Base-by-base conservation (phyloP, 2,113 vertebrate species). In the Lophius piscatorius region DNA sequence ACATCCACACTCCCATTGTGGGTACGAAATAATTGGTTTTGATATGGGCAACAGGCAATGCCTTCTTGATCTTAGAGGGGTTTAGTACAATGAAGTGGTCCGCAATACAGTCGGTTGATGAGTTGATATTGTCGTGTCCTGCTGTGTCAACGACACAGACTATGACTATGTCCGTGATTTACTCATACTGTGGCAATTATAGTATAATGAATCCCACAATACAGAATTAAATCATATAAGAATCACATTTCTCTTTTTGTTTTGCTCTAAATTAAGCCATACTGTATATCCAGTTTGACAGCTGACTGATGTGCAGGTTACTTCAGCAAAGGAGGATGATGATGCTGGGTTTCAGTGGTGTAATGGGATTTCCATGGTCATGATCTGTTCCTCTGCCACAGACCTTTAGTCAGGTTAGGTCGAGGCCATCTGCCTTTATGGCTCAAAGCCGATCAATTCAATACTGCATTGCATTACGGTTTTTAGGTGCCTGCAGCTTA, bases 381-480 rank as follows among this genome's bases (percentile, higher is more conserved):
- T 61, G 64, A 70, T 58, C 46, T 39, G 55, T 13, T 24, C 26
- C 18, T 55, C 23, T 14, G 12, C 28, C 26, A 4, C 28, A 21
- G 35, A 14, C 40, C 36, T 17, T 18, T 40, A 45, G 40, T 2
- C 16, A 18, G 34, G n/a, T 29, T 33, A 29, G 24, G 54, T 11
- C 24, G 16, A 74, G 64, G 29, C 20, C 10, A 17, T 23, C 26
- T 17, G 18, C 50, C 21, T 20, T 63, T 60, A 64, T 44, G 66
- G 51, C 28, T 59, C 11, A 41, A 51, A 73, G 46, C 22, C 64
- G 66, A 72, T 78, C 58, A 80, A 74, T 38, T 72, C 59, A 56
- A 48, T 62, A 73, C 49, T 23, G 56, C 63, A 65, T 45, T 28
- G 60, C 71, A 82, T 84, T 74, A 74, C 21, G 46, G 11, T 42